phyloP scores from a whole-genome alignment of 2,797 vertebrate genomes.

The Acanthiza pusilla region DNA sequence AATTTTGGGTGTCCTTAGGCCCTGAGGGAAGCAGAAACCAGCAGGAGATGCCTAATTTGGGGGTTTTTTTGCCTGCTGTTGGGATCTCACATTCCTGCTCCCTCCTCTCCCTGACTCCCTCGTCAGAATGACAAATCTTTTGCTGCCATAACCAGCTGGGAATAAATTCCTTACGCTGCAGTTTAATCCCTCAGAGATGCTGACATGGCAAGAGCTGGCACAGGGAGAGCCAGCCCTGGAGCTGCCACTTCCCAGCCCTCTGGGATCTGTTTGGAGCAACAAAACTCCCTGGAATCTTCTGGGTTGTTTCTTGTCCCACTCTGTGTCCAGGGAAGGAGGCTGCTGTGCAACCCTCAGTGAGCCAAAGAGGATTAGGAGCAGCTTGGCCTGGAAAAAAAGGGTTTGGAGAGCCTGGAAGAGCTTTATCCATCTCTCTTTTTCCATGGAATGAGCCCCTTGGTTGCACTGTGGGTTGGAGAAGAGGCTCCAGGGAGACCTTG shows the following conservation, averaged over 20 bases:
- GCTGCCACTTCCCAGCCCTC: not conserved
- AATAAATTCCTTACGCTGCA: not conserved
- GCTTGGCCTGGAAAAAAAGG: not conserved
- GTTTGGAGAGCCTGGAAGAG: not conserved
- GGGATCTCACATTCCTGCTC: not conserved
- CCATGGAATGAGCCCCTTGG: not conserved
- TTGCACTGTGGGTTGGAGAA: not conserved
- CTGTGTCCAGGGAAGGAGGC: not conserved
- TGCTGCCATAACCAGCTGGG: not conserved
- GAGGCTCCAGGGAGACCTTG: fast-evolving
- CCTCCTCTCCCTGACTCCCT: not conserved
- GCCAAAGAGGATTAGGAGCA: not conserved
- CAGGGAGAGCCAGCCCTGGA: not conserved
- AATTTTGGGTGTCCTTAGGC: not conserved
- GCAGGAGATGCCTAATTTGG: not conserved
- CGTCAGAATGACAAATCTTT: not conserved
- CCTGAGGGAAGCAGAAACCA: not conserved
- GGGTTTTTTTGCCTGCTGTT: not conserved
- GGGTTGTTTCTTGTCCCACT: not conserved
- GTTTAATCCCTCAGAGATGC: not conserved
- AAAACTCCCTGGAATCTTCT: not conserved
- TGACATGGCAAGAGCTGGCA: not conserved
- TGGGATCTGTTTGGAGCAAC: not conserved
- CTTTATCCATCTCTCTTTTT: not conserved
- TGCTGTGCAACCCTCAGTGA: not conserved